phyloP scores from a whole-genome alignment of 2,113 vertebrate species.

The Pedetes capensis region DNA sequence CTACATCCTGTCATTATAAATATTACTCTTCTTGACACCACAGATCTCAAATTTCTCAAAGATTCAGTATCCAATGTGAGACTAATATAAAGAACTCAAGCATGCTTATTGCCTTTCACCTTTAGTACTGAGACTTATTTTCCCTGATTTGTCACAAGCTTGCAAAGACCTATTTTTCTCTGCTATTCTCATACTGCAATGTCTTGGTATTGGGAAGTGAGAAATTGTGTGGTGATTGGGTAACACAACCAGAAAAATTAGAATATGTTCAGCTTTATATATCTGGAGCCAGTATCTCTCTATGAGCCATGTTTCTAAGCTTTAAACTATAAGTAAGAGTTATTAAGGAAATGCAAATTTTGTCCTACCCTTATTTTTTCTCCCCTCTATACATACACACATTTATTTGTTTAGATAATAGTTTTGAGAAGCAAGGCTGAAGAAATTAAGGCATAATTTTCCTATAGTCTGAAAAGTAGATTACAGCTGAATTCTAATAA shows the following conservation, averaged over 20 bases:
- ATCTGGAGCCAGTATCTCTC: neutral
- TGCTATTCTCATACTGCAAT: neutral
- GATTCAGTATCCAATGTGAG: neutral
- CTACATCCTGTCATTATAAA: neutral
- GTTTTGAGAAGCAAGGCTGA: neutral
- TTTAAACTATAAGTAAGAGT: neutral
- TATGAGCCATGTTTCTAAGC: neutral
- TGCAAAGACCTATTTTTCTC: neutral
- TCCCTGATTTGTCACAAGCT: neutral
- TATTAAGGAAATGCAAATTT: neutral
- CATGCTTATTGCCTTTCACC: neutral
- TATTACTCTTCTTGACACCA: slow-evolving; percentile 19
- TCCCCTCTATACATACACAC: neutral
- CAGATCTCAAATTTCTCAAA: neutral
- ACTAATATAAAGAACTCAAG: neutral
- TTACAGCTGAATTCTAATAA: neutral
- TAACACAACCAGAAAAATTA: neutral
- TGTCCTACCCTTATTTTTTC: neutral
- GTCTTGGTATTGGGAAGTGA: neutral
- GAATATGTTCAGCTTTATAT: neutral
- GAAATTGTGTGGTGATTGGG: neutral
- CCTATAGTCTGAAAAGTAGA: neutral
- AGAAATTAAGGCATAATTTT: slow-evolving; percentile 37
- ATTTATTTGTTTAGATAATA: neutral
- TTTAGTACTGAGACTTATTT: neutral